Base-by-base conservation (phyloP, 2,888 invertebrate genomes). In the Acrobasis repandana region DNA sequence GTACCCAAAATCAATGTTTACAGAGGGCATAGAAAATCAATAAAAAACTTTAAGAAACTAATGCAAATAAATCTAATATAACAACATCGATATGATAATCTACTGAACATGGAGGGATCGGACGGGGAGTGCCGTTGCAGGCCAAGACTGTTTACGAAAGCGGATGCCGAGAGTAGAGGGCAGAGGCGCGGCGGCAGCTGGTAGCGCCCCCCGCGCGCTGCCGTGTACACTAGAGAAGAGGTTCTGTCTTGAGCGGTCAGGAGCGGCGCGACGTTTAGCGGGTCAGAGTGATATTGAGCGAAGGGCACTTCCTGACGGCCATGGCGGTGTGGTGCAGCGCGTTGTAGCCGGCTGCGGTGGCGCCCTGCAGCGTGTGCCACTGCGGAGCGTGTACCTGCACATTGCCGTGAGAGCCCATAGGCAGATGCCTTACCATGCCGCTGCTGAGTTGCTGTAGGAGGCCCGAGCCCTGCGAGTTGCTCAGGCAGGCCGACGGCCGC, bases 351-450 rank as follows among this genome's bases (percentile, higher is more conserved):
- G 93, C 90, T 72, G 90, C 81, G 64, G 93, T 87, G 76, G 85
- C 85, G 69, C 82, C 92, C 82, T 93, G 93, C 79, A 93, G 83
- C 76, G 88, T 79, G 82, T 86, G 86, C 93, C 92, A 92, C 81
- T 90, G 87, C 58, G 71, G 65, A 77, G 82, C 80, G 77, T 75
- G 82, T 72, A 76, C 77, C 80, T 92, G 93, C 83, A 90, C 92
- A 81, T 93, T 93, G 93, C 93, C 94, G 89, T 94, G 94, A 88
- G 94, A 93, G 89, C 94, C 93, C 75, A 84, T 83, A 81, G 95
- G 94, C 87, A 95, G 93, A 92, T 95, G 95, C 94, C 97, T 97
- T 96, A 97, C 97, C 96, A 98, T 96, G 94, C 97, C 97, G 90
- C 96, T 95, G 94, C 97, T 97, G 85, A 98, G 93, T 90, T 97